Evolutionary conservation across 2,888 invertebrate genomes (phyloP), one percentile per base, ranked within the genome.

Genomic region (Polymixis flavicincta): DNA sequence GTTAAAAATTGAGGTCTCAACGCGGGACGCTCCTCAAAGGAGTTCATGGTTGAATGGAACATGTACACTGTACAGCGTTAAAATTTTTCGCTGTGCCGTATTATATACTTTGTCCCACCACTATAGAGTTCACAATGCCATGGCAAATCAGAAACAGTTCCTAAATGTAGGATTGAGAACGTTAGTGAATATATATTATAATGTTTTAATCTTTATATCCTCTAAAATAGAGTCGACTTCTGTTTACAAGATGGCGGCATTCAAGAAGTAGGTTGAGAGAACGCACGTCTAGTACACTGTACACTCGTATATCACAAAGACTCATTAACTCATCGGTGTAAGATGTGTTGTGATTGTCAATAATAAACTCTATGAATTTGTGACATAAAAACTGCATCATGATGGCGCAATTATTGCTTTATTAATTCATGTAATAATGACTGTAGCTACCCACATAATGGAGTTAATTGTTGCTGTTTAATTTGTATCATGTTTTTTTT

Each of bases 11-110:
- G 95, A 95, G 96, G 96, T 95, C 95, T 95, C 92, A 92, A 91
- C 94, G 95, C 95, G 94, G 95, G 95, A 95, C 94, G 95, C 92
- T 95, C 94, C 94, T 95, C 95, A 91, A 95, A 95, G 95, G 94
- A 95, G 96, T 95, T 96, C 96, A 96, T 95, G 96, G 96, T 96
- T 96, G 95, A 95, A 95, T 94, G 93, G 93, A 94, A 94, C 94
- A 95, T 95, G 95, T 94, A 94, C 93, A 92, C 92, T 93, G 90
- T 92, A 94, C 93, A 92, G 92, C 92, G 90, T 92, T 92, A 89
- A 90, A 92, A 90, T 88, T 88, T 85, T 85, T 79, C 54, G 63
- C 74, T 77, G 72, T 87, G 87, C 75, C 77, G 90, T 84, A 94
- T 88, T 92, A 83, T 91, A 87, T 79, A 86, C 90, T 92, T 91